Percentiles rank a stretch among this genome's conserved stretches.
Evolutionary conservation across 2,888 invertebrate species (phyloP).

Genomic region (Cantharis lateralis): DNA sequence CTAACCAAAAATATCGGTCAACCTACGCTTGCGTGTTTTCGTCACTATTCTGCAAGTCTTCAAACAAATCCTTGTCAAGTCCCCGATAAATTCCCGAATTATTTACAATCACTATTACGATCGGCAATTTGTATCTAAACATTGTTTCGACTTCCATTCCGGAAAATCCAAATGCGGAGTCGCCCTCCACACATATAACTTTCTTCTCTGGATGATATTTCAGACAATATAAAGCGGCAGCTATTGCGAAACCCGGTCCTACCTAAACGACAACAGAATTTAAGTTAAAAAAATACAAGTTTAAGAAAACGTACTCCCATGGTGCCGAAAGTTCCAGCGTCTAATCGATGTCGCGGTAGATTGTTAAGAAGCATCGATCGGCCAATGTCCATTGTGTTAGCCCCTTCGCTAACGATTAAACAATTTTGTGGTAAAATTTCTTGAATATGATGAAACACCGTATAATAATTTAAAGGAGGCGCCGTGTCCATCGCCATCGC

Average conservation of each 20-base stretch:
- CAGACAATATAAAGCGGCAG: slow-evolving; percentile 88
- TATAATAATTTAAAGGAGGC: slow-evolving; percentile 90
- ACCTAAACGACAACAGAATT: slow-evolving; percentile 57
- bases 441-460: slow-evolving; percentile 85
- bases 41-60: slow-evolving; percentile 70
- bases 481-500: slow-evolving; percentile 70
- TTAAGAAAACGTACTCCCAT: slow-evolving; percentile 76
- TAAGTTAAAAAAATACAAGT: neutral
- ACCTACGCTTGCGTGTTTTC: slow-evolving; percentile 61
- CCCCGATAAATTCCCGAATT: slow-evolving; percentile 96
- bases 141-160: slow-evolving; percentile 98
- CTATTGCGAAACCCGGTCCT: slow-evolving; percentile 89
- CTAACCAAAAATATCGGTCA: neutral
- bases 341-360: slow-evolving; percentile 84
- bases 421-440: slow-evolving; percentile 77
- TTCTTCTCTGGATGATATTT: slow-evolving; percentile 79
- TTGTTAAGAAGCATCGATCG: slow-evolving; percentile 84
- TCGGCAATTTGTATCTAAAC: slow-evolving; percentile 89
- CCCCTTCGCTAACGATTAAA: slow-evolving; percentile 94
- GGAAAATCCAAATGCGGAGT: slow-evolving; percentile 97
- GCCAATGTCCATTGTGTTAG: slow-evolving; percentile 99
- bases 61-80: slow-evolving; percentile 75
- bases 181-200: slow-evolving; percentile 94
- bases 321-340: slow-evolving; percentile 96
- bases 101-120: slow-evolving; percentile 89